A percentile compares a stretch with the other conserved stretches of the same genome.
Evolutionary conservation across 1,140 invertebrate genomes (phyloP).

Genomic region (Aplysia californica): DNA sequence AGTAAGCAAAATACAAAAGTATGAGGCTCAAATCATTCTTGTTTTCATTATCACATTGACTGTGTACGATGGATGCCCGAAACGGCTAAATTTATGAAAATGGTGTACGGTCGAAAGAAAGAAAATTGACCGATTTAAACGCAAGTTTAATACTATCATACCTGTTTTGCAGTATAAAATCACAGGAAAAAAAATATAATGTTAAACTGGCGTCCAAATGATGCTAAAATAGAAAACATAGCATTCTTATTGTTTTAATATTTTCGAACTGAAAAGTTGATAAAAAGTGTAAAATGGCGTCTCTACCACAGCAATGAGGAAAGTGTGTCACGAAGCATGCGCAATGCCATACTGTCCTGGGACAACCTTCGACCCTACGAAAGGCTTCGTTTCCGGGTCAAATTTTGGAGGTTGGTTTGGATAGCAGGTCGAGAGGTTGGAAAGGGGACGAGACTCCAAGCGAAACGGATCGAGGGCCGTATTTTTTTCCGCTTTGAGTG

Average conservation of each 20-base stretch:
- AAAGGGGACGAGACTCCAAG: no score
- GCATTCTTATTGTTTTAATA: no score
- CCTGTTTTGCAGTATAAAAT: no score
- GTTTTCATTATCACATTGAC: background rate
- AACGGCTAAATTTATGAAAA: slow-evolving; percentile 25
- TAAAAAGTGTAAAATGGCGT: slow-evolving; percentile 15
- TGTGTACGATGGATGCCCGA: slow-evolving; percentile 18
- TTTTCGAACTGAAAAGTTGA: no score
- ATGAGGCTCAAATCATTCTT: slow-evolving; percentile 26
- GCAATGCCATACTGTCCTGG: slow-evolving; percentile 12
- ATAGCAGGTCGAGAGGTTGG: no score
- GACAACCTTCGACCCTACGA: slow-evolving; percentile 1
- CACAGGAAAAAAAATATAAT: no score
- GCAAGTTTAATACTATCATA: no score
- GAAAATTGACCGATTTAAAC: no score
- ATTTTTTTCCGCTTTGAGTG: background rate
- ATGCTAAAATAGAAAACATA: no score
- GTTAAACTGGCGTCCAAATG: no score
- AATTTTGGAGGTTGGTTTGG: slow-evolving; percentile 20
- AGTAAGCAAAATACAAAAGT: background rate
- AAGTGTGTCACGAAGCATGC: slow-evolving; percentile 26
- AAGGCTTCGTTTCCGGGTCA: slow-evolving; percentile 13
- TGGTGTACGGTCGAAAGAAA: no score
- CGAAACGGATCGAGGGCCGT: no score
- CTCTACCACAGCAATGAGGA: background rate